Base-by-base conservation (phyloP, 2,113 vertebrate genomes). In the human (Homo sapiens) region DNA sequence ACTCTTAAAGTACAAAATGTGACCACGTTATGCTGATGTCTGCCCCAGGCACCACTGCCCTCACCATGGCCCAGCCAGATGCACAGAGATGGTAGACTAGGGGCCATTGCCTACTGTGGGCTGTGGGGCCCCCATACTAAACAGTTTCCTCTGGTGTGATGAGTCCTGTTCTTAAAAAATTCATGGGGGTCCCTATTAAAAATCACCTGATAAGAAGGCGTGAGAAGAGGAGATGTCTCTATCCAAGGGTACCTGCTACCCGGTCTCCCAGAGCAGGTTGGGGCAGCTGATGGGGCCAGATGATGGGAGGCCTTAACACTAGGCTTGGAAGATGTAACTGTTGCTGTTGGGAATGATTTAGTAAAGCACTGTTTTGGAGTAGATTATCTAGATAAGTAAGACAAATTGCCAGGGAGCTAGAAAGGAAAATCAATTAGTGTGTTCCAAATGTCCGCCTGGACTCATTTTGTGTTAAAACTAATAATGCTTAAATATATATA, bases 191-290 rank as follows among this genome's bases (percentile, higher is more conserved):
- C 10, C 16, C 14, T 1, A 0, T 40, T 3, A 52, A 35, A 23
- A 25, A 4, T 38, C 6, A 3, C 40, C 13, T 12, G 32, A 16
- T 11, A 8, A 59, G 80, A 57, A 59, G 35, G 16, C 1, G 0
- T 13, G n/a, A 10, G 22, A 4, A 9, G 45, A 20, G 50, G 35
- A 30, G 2, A 25, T 1, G 40, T 5, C 81, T 52, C 38, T 20
- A 3, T 16, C 43, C 13, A 0, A 11, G 40, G 35, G 30, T 2
- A 4, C 57, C 17, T n/a, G 27, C 22, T 5, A 0, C n/a, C 10
- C 0, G 20, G 68, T 30, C 68, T 48, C 38, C 0, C 32, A 1
- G 32, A 13, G 72, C 11, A 9, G 23, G n/a, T 35, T 0, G 1
- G 45, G 66, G 55, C 1, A 0, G 45, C 43, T n/a, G 7, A 0